Evolutionary conservation across 2,113 vertebrate genomes (phyloP), one percentile per base, ranked within the genome.

Genomic region (Onychostoma macrolepis): DNA sequence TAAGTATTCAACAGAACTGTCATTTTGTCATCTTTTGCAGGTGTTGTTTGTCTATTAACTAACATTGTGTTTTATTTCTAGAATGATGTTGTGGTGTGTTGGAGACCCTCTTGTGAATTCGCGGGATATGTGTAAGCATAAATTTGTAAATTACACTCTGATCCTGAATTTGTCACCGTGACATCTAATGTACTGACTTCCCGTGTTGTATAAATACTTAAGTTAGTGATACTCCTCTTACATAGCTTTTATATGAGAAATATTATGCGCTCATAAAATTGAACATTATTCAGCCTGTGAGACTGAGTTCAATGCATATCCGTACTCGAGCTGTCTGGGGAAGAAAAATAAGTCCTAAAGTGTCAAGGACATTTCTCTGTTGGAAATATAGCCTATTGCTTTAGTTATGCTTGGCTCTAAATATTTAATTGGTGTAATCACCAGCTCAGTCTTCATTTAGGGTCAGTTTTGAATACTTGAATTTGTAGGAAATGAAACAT

Each of bases 41-140:
- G 72, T 6, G 33, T 24, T 36, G 15, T n/a, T n/a, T n/a, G 10
- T 26, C 56, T 30, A 21, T 58, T 28, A 15, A 50, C 43, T 58
- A 50, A 26, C 28, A 10, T 36, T 56, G 36, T 2, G 82, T 84
- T 91, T 45, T 90, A 67, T 92, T 87, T 77, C 74, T 93, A 99
- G 98, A 93, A 94, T 41, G 96, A 97, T 56, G 94, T 98, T 19
- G 91, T 94, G 0, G 94, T 99, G 84, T 97, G 94, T 8, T 99
- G 98, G 97, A 96, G 97, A 78, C 97, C 97, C 4, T 99, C 98
- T 0, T 88, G 93, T n/a, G 97, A 98, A 93, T 99, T 97, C 83
- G 92, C 92, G 0, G 98, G 98, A 63, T 97, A 97, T 90, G 88
- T 98, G 98, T 99, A 92, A 98, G 98, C 94, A 90, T 80, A 36